Conservation (phyloP, 2,797 vertebrate species). For the Loriculus beryllinus region DNA sequence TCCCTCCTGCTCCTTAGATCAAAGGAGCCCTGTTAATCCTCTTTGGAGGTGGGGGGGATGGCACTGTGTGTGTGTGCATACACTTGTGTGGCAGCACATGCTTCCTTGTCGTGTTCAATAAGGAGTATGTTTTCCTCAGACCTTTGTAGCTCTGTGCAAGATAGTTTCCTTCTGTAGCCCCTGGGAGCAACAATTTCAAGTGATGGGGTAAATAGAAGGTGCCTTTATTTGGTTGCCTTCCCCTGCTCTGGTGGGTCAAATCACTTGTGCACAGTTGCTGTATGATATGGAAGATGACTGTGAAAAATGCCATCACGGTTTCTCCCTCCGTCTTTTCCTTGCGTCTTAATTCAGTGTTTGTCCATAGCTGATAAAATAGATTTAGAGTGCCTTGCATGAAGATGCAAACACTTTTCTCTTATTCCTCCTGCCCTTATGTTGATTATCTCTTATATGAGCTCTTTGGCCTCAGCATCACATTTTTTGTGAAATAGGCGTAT, state of each 20-base stretch:
- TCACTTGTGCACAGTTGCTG: background rate
- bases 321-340: background rate
- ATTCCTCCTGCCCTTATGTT: background rate
- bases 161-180: background rate
- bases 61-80: background rate
- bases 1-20: background rate
- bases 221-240: background rate
- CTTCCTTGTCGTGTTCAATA: background rate
- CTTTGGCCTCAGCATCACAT: background rate
- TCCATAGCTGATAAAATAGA: background rate
- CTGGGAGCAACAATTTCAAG: background rate
- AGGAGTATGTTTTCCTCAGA: background rate
- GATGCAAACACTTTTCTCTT: background rate
- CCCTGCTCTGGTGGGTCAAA: background rate
- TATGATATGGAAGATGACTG: background rate
- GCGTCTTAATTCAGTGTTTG: background rate
- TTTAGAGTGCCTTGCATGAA: background rate
- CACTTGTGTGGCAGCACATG: background rate
- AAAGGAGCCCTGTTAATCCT: background rate
- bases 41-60: background rate
- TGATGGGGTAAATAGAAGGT: fast-evolving
- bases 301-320: slow-evolving; percentile 24
- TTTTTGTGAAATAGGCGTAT: background rate
- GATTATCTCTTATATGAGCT: background rate
- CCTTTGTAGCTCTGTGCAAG: background rate